Percentiles rank a stretch among this genome's conserved stretches.
These are phyloP conservation scores for Dermolepida albohirtum DNA, from an alignment of 2,888 invertebrate species.

Conservation along the genomic window DNA sequence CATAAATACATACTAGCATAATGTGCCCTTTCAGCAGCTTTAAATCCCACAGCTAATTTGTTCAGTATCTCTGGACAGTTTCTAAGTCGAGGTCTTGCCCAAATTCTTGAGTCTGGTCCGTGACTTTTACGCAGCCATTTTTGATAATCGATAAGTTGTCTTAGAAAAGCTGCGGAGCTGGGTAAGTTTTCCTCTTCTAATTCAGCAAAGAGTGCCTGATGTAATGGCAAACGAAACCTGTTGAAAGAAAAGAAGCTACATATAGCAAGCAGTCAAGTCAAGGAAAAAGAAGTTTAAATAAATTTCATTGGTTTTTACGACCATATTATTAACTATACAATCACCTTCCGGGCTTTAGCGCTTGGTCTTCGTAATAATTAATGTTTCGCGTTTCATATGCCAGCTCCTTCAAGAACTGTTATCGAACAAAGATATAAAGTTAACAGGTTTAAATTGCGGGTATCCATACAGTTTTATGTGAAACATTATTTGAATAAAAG, in stretches of 20 bases:
- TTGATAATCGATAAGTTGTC: constrained; percentile 70
- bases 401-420: too few relatives aligned
- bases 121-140: constrained; percentile 66
- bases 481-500: too few relatives aligned
- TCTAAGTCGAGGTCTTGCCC: constrained; percentile 58
- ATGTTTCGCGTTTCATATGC: too few relatives aligned
- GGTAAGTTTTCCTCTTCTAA: constrained; percentile 67
- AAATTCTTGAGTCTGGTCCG: constrained; percentile 68
- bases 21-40: constrained; percentile 55
- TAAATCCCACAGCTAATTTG: constrained; percentile 52
- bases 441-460: too few relatives aligned
- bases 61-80: constrained; percentile 56
- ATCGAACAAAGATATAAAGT: too few relatives aligned
- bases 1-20: constrained; percentile 48
- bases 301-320: too few relatives aligned
- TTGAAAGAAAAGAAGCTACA: constrained; percentile 45
- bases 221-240: constrained; percentile 68
- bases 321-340: too few relatives aligned
- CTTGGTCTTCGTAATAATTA: too few relatives aligned
- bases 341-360: too few relatives aligned
- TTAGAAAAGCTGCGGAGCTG: constrained; percentile 68
- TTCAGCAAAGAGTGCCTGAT: constrained; percentile 70
- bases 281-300: too few relatives aligned
- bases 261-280: background rate
- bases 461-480: too few relatives aligned